Base-by-base conservation (phyloP, 2,113 vertebrate genomes). In the Strix uralensis region DNA sequence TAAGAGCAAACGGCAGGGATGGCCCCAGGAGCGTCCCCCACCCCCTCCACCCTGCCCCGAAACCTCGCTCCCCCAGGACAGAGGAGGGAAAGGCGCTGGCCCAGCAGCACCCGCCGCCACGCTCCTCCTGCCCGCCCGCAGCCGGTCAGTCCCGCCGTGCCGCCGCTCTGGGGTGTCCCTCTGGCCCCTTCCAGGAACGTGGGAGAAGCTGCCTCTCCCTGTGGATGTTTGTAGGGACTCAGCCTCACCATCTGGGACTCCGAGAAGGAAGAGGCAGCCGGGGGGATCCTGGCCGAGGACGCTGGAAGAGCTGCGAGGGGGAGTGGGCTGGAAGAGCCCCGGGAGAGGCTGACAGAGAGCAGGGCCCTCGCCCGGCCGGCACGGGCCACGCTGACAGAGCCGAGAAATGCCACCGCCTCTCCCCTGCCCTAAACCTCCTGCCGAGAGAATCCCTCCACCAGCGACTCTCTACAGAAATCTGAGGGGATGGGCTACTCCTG, bases 1-100 rank as follows among this genome's bases (percentile, higher is more conserved):
- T 94, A 97, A 92, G 89, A 7, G 86, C 94, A 97, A 70, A 36
- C 0, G 6, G 92, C n/a, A 3, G 17, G 2, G 40, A 40, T 2
- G 6, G 18, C 10, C 0, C 0, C 1, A 2, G 14, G 18, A 61
- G 73, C 18, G 1, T 4, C 5, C 7, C 49, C 18, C 6, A 0
- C 11, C 59, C 65, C 16, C 4, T 2, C 19, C 8, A 0, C n/a
- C 46, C 47, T 0, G 7, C 23, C 57, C 40, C 2, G 3, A 20
- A 6, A n/a, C 3, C 44, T 15, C 18, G 5, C 13, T 15, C 12
- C 55, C 46, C 47, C 0, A 2, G 22, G 17, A 38, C 23, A n/a
- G 32, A 2, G 69, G 81, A 38, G 46, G 44, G 44, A 17, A 7
- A 17, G 42, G 44, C 44, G 44, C 44, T 44, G 44, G 15, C 44